Evolutionary conservation across 2,113 vertebrate genomes (phyloP).

Genomic region (Petroica traversi): DNA sequence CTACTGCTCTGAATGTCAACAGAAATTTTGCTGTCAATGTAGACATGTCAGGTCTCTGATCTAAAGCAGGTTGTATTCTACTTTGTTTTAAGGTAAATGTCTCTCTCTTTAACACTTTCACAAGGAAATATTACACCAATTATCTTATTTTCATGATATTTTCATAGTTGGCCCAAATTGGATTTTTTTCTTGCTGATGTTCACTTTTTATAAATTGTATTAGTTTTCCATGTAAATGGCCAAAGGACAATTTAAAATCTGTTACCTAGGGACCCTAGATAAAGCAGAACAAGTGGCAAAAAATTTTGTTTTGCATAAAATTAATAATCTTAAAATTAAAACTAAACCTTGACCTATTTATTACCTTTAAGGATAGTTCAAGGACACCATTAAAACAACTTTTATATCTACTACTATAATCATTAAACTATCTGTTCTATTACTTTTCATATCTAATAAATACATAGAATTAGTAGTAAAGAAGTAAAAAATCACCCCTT

Average conservation of each 20-base stretch:
- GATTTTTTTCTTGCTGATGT: neutral
- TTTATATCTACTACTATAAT: neutral
- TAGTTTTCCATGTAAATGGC: neutral
- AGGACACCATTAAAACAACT: neutral
- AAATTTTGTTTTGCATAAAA: neutral
- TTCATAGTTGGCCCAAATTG: neutral
- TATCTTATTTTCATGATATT: neutral
- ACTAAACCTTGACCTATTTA: neutral
- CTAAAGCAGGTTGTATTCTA: neutral
- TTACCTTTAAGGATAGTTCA: neutral
- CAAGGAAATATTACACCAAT: neutral
- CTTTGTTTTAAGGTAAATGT: neutral
- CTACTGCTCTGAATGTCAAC: neutral
- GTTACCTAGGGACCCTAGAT: neutral
- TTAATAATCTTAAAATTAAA: neutral
- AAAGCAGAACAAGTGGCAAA: neutral
- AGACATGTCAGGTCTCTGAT: neutral
- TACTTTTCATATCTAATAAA: neutral
- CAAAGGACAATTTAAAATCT: neutral
- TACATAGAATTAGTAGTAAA: neutral
- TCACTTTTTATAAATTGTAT: neutral
- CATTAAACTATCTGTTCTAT: neutral
- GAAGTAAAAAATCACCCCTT: neutral
- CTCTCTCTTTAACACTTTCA: neutral
- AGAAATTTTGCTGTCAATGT: neutral